Evolutionary conservation across 2,797 vertebrate species (phyloP).

Genomic region (Rachycentron canadum): DNA sequence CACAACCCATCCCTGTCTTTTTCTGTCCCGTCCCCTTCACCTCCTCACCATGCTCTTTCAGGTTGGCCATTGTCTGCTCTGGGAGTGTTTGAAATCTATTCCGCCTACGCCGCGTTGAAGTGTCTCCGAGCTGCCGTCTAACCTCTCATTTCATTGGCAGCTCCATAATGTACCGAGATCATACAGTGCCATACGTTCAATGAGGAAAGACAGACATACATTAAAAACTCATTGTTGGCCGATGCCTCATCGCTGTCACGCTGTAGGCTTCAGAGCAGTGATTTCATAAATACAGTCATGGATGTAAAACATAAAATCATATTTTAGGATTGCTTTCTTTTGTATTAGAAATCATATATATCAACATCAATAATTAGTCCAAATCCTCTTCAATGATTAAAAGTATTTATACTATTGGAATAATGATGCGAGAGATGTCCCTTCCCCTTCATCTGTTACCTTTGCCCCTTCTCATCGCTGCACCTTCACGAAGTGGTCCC

Average conservation of each 20-base stretch:
- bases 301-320: not conserved
- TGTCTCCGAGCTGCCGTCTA: slow-evolving; percentile 65
- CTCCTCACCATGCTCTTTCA: slow-evolving; percentile 49
- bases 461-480: too few species aligned
- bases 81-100: slow-evolving; percentile 66
- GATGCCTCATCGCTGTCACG: slow-evolving; percentile 20
- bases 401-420: not conserved
- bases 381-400: not conserved
- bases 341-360: not conserved
- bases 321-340: not conserved
- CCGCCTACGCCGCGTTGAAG: slow-evolving; percentile 71
- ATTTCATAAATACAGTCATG: slow-evolving; percentile 16
- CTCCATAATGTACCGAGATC: slow-evolving; percentile 59
- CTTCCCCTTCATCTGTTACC: too few species aligned
- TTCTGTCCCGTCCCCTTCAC: slow-evolving; percentile 23
- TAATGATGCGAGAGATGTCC: too few species aligned
- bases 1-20: slow-evolving; percentile 7
- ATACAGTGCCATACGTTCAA: slow-evolving; percentile 14
- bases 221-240: slow-evolving; percentile 35
- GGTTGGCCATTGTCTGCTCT: slow-evolving; percentile 61
- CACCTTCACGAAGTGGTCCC: too few species aligned
- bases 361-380: not conserved
- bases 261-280: not conserved
- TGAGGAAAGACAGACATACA: slow-evolving; percentile 31
- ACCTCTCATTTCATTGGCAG: slow-evolving; percentile 65